Conservation (phyloP, 64 coral and sea anemone genomes). For the Actinia equina region DNA sequence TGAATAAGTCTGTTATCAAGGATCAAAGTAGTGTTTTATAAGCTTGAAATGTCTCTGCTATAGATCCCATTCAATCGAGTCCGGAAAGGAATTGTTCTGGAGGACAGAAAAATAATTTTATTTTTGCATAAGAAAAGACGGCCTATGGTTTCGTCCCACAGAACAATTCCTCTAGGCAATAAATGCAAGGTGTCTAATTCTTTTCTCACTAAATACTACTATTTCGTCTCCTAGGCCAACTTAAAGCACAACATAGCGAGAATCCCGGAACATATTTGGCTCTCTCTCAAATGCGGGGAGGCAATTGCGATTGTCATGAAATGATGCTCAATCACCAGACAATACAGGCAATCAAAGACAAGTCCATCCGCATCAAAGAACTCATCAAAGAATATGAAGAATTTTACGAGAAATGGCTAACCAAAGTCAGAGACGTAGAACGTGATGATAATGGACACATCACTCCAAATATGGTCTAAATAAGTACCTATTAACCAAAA, state of each 20-base stretch:
- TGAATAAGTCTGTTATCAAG: too few relatives aligned
- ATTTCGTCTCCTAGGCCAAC: background rate
- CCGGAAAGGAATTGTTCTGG: too few relatives aligned
- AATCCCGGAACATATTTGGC: slow-evolving; percentile 36
- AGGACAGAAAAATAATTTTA: too few relatives aligned
- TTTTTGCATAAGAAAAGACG: too few relatives aligned
- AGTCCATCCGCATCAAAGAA: slow-evolving; percentile 71
- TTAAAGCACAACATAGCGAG: slow-evolving; percentile 1
- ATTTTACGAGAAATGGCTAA: slow-evolving; percentile 78
- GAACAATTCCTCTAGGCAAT: too few relatives aligned
- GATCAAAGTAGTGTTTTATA: too few relatives aligned
- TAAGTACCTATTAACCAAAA: background rate
- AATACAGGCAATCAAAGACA: slow-evolving; percentile 75
- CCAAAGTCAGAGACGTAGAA: slow-evolving; percentile 61
- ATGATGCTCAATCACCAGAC: slow-evolving; percentile 82
- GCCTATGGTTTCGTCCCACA: too few relatives aligned
- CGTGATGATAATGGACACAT: slow-evolving; percentile 66
- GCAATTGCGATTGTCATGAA: slow-evolving; percentile 85
- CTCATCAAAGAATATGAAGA: slow-evolving; percentile 87
- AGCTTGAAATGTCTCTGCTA: too few relatives aligned
- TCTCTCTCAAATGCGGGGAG: slow-evolving; percentile 37
- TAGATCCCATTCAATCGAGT: too few relatives aligned
- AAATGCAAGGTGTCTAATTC: too few relatives aligned
- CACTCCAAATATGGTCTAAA: slow-evolving; percentile 77
- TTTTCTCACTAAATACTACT: background rate